phyloP scores from a whole-genome alignment of 2,797 vertebrate species.

The Synaphobranchus kaupii region DNA sequence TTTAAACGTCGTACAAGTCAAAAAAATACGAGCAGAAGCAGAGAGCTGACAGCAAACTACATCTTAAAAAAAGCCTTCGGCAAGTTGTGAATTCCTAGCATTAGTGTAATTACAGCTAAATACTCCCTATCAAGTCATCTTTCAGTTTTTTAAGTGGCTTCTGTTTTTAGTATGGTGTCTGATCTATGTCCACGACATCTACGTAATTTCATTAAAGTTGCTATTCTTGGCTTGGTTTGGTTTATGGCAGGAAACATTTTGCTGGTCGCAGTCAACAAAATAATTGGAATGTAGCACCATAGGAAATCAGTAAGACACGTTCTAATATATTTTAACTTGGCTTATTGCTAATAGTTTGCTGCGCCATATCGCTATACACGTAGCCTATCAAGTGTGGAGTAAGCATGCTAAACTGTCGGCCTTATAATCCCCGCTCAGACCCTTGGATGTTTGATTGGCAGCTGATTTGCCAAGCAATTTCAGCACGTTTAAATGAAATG shows the following conservation, averaged over 20 bases:
- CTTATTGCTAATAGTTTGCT: background rate
- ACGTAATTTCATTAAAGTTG: background rate
- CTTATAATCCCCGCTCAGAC: background rate
- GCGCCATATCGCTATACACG: background rate
- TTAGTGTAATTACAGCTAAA: background rate
- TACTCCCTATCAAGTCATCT: slow-evolving; percentile 1
- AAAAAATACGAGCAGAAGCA: background rate
- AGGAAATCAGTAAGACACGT: background rate
- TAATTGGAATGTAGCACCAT: background rate
- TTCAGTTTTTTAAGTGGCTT: background rate
- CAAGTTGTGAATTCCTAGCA: background rate
- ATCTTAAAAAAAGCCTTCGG: background rate
- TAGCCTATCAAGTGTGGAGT: too few species aligned
- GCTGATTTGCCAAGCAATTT: background rate
- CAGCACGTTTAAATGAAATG: background rate
- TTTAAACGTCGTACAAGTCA: background rate
- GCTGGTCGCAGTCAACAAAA: background rate
- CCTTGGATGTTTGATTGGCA: too few species aligned
- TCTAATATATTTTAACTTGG: background rate
- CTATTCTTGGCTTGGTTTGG: background rate
- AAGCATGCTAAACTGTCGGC: too few species aligned
- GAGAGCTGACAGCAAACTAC: background rate
- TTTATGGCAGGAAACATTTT: background rate
- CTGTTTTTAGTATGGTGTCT: background rate
- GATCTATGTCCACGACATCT: background rate